Evolutionary conservation across 2,797 vertebrate genomes (phyloP), one percentile per base, ranked within the genome.

Genomic region (Numenius phaeopus): DNA sequence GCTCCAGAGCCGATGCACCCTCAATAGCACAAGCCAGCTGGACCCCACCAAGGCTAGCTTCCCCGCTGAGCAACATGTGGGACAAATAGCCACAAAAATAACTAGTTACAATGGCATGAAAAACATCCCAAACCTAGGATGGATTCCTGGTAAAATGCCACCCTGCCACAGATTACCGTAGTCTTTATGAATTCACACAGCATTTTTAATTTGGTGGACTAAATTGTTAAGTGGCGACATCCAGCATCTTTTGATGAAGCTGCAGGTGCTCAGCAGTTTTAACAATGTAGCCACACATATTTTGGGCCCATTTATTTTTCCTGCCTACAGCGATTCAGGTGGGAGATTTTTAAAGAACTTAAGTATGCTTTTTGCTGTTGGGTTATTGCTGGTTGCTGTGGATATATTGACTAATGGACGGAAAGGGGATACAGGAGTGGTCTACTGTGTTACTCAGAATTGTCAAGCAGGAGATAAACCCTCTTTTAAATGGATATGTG

Each of bases 361-460:
- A 83, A 96, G 92, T 72, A 65, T 86, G 83, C 84, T 94, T 95
- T 96, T 94, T 96, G 95, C 92, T 96, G 92, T 90, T 85, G 90
- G 92, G 87, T 92, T 97, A 91, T 90, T 87, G 88, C 93, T 96
- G 78, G 81, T 89, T 97, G 94, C 90, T 96, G 92, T 50, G 92
- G 88, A 86, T 94, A 58, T 96, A 87, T 65, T 96, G 90, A 95
- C 90, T 94, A 95, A 96, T 91, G 92, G 87, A 89, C 62, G 82
- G 90, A 78, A 54, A 85, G 90, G 92, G 92, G 90, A 81, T 92
- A 72, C 75, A 83, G 61, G 87, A 94, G 75, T 44, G 61, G 92
- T 71, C 86, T 75, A 47, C 29, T 89, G 81, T 81, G 93, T 94
- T 95, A 85, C 87, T 91, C 93, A 93, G 78, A 80, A 83, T 61